Evolutionary conservation across 2,888 invertebrate species (phyloP), one percentile per base, ranked within the genome.

Genomic region (Allygus modestus): DNA sequence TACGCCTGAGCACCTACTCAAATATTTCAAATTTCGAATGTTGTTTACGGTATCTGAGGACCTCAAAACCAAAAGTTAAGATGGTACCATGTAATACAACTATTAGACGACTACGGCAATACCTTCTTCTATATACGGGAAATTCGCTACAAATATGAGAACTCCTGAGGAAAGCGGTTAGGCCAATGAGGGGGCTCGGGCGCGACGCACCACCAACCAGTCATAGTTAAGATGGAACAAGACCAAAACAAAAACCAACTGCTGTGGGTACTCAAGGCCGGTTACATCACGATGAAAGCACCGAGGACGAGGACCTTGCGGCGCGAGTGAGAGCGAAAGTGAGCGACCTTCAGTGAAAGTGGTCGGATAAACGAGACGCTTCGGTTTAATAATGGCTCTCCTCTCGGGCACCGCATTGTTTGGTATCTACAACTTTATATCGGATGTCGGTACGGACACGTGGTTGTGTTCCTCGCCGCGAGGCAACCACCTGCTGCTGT

Each of bases 341-440:
- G 69, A n/a, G 41, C 73, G 73, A 77, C 77, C 77, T 77, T 77
- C 77, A 77, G 77, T 77, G 77, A 77, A 77, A 77, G 77, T 77
- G 43, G 23, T 20, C 28, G 46, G 77, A 77, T 51, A 77, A 77
- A 51, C 77, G 51, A 77, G 77, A 46, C 26, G 77, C 2, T 46
- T 23, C 41, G 77, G 37, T 73, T 71, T 73, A 73, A 43, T 73
- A 20, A 73, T 69, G 33, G 31, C 7, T 69, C n/a, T n/a, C n/a
- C n/a, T n/a, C n/a, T n/a, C n/a, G n/a, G n/a, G n/a, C n/a, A n/a
- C 69, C 41, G 37, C 41, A 71, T 41, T 71, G 71, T 69, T 9
- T 17, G 31, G 31, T 15, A 17, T 71, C n/a, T 4, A 1, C 41
- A 41, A 9, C 71, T 20, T n/a, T 41, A 15, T 33, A 71, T 71